A percentile compares a stretch with the other conserved stretches of the same genome.
Conservation (phyloP, 1,140 invertebrate species). For the Atta cephalotes region DNA sequence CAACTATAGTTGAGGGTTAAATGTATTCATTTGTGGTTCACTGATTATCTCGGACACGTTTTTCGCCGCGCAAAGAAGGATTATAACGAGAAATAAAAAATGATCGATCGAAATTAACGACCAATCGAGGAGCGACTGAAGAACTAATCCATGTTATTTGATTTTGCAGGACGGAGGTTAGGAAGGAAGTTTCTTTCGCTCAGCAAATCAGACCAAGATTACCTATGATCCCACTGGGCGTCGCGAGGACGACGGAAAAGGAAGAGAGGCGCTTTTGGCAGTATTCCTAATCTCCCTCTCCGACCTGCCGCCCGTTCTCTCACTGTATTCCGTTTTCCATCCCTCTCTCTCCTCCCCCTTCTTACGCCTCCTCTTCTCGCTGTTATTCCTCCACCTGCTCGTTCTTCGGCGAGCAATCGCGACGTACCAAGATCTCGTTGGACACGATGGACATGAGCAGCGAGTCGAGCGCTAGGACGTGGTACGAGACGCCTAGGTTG, state of each 20-base stretch:
- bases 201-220: constrained; percentile 52
- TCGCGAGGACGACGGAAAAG: constrained; percentile 62
- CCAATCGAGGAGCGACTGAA: not conserved
- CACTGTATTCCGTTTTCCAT: constrained; percentile 16
- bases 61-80: not conserved
- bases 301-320: constrained; percentile 29
- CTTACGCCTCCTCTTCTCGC: constrained; percentile 35
- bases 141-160: constrained; percentile 2
- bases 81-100: not conserved
- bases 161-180: constrained; percentile 57
- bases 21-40: not conserved
- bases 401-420: constrained; percentile 15
- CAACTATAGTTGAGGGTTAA: not conserved
- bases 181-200: constrained; percentile 13
- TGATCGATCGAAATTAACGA: not conserved
- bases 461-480: constrained; percentile 85
- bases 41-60: not conserved
- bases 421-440: constrained; percentile 77
- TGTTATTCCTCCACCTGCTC: constrained; percentile 17
- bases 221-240: constrained; percentile 69
- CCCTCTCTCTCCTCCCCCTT: constrained; percentile 32
- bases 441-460: constrained; percentile 86
- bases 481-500: constrained; percentile 85
- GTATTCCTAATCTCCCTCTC: constrained; percentile 65
- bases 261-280: constrained; percentile 68